Evolutionary conservation across 2,113 vertebrate species (phyloP), one percentile per base, ranked within the genome.

Genomic region (Astur gentilis): DNA sequence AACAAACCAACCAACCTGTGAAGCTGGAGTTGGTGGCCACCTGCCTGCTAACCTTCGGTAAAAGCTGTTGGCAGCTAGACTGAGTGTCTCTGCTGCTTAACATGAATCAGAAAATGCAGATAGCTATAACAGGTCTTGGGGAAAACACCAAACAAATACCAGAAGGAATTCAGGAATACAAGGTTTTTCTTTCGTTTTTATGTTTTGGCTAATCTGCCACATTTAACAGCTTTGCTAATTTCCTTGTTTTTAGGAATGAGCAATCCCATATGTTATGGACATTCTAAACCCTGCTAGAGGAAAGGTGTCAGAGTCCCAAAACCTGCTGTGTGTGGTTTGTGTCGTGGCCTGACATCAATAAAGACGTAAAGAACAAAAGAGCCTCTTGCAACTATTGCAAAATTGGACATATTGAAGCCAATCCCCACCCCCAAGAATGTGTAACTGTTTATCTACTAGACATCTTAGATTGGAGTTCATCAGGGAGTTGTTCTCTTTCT

Each of bases 301-400:
- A 95, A 88, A 90, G 87, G 75, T 94, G 77, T 93, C 73, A 87
- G 49, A 70, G 61, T 97, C 89, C 83, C 85, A 90, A 95, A 87
- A 97, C 66, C 91, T 94, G 65, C 89, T 88, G 20, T 93, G 88
- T 91, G 87, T 75, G 62, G 82, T 96, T 97, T 34, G 3, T 95
- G 78, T 91, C 55, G 15, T 91, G 89, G 75, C 58, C 94, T 96
- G 95, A 86, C 89, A 91, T 96, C 93, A 96, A 66, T 95, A 97
- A 97, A 96, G 81, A 76, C 83, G 67, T 89, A 94, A 95, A 97
- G 90, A 96, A 88, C 93, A 97, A 97, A 97, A 85, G 50, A 93
- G 42, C 40, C 49, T 36, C 16, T 44, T 93, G 83, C 47, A 95
- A 54, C 69, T 89, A 38, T 52, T 83, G 73, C 85, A 78, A 22